Percentiles rank a stretch among this genome's conserved stretches.
Conservation (phyloP, 2,113 vertebrate species). For the Pelobates fuscus region DNA sequence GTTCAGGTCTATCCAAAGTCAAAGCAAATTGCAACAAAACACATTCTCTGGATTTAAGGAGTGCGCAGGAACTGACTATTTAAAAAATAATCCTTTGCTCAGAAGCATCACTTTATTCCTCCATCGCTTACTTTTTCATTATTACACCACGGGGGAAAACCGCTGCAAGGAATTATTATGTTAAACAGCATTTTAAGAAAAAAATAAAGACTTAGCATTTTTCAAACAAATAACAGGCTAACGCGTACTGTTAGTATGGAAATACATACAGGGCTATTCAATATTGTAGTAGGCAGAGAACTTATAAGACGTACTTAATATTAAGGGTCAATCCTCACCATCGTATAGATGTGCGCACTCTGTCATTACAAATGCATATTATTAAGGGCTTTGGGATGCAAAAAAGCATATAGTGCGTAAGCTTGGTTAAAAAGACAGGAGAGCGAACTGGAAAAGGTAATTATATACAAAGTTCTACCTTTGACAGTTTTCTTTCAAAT, state of each 20-base stretch:
- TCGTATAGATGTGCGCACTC: slow-evolving; percentile 57
- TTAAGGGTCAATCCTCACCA: slow-evolving; percentile 60
- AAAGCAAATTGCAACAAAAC: slow-evolving; percentile 52
- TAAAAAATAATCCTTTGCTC: slow-evolving; percentile 58
- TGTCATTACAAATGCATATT: slow-evolving; percentile 61
- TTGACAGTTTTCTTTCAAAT: slow-evolving; percentile 63
- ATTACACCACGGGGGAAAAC: slow-evolving; percentile 56
- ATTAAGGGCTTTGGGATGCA: slow-evolving; percentile 61
- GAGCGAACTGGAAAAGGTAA: slow-evolving; percentile 62
- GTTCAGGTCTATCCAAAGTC: not conserved
- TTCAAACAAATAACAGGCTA: slow-evolving; percentile 59
- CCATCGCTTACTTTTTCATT: slow-evolving; percentile 63
- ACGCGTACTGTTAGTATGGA: slow-evolving; percentile 51
- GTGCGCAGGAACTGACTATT: slow-evolving; percentile 46
- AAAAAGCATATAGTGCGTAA: slow-evolving; percentile 52
- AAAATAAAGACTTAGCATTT: slow-evolving; percentile 53
- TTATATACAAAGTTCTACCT: slow-evolving; percentile 55
- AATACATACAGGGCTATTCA: slow-evolving; percentile 55
- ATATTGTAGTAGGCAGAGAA: slow-evolving; percentile 48
- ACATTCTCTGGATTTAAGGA: too few species aligned
- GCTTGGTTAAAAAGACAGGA: slow-evolving; percentile 58
- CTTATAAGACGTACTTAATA: slow-evolving; percentile 57
- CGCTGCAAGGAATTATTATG: slow-evolving; percentile 62
- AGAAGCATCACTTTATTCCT: slow-evolving; percentile 52
- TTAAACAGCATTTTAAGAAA: slow-evolving; percentile 59